Evolutionary conservation across 2,797 vertebrate genomes (phyloP).

Genomic region (Pteropus rufus): DNA sequence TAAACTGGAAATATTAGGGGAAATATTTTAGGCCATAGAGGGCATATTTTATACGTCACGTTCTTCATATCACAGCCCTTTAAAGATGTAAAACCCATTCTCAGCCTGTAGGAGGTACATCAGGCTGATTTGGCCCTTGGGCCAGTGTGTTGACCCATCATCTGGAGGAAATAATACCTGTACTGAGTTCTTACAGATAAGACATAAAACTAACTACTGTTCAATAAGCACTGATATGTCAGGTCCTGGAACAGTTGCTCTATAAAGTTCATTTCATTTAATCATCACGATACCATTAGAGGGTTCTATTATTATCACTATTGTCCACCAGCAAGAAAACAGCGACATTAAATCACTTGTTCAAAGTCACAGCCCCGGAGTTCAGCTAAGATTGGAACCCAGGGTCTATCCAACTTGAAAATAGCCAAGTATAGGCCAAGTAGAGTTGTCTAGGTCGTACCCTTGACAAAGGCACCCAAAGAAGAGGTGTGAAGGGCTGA

Average conservation of each 20-base stretch:
- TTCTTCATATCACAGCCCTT: background rate
- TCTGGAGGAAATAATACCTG: background rate
- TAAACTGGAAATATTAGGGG: background rate
- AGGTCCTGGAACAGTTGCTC: background rate
- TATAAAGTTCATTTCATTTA: background rate
- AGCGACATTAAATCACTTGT: background rate
- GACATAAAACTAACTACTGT: background rate
- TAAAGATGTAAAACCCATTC: background rate
- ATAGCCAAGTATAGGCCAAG: background rate
- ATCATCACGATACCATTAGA: background rate
- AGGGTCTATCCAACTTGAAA: background rate
- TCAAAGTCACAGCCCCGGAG: background rate
- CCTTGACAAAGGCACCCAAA: background rate
- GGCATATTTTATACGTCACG: background rate
- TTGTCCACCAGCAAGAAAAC: background rate
- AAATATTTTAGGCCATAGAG: background rate
- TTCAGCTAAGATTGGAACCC: background rate
- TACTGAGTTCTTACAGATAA: background rate
- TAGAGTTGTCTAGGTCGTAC: background rate
- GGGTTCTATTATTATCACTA: background rate
- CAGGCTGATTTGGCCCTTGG: background rate
- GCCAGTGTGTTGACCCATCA: background rate
- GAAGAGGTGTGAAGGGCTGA: background rate
- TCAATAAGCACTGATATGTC: background rate
- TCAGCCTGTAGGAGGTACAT: background rate